A percentile compares a stretch with the other conserved stretches of the same genome.
These are phyloP conservation scores for Zaprionus lineosus DNA, from an alignment of 2,888 invertebrate genomes.

Conservation along the genomic window DNA sequence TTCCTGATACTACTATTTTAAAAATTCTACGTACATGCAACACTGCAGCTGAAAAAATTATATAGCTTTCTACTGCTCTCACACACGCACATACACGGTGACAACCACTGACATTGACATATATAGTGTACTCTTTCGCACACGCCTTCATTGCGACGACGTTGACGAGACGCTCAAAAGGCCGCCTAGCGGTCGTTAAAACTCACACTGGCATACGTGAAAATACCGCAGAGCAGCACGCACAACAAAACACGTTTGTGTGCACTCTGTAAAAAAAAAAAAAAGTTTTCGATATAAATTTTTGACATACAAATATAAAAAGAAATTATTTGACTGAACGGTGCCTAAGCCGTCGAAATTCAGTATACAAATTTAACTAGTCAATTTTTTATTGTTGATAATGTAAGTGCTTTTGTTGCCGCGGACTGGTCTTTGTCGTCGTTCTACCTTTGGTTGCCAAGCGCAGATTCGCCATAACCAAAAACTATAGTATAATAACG, in stretches of 20 bases:
- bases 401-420: slow-evolving; percentile 55
- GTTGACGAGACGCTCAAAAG: slow-evolving; percentile 61
- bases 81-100: slow-evolving; percentile 23
- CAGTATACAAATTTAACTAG: slow-evolving; percentile 73
- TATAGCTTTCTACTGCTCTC: slow-evolving; percentile 45
- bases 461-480: slow-evolving; percentile 72
- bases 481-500: slow-evolving; percentile 3
- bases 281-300: slow-evolving; percentile 48
- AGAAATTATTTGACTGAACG: slow-evolving; percentile 67
- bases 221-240: slow-evolving; percentile 65
- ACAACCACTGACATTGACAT: slow-evolving; percentile 70
- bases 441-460: slow-evolving; percentile 53
- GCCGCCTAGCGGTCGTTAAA: slow-evolving; percentile 63
- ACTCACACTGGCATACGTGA: slow-evolving; percentile 53
- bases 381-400: slow-evolving; percentile 78
- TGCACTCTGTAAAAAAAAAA: slow-evolving; percentile 53
- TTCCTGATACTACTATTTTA: slow-evolving; percentile 61
- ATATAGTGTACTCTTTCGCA: slow-evolving; percentile 58
- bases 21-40: slow-evolving; percentile 52
- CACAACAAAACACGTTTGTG: slow-evolving; percentile 64
- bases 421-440: slow-evolving; percentile 25
- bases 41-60: slow-evolving; percentile 56
- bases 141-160: slow-evolving; percentile 22
- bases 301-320: slow-evolving; percentile 42
- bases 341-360: slow-evolving; percentile 73